Evolutionary conservation across 1,140 invertebrate species (phyloP), one percentile per base, ranked within the genome.

Genomic region (Macrosteles quadrilineatus): DNA sequence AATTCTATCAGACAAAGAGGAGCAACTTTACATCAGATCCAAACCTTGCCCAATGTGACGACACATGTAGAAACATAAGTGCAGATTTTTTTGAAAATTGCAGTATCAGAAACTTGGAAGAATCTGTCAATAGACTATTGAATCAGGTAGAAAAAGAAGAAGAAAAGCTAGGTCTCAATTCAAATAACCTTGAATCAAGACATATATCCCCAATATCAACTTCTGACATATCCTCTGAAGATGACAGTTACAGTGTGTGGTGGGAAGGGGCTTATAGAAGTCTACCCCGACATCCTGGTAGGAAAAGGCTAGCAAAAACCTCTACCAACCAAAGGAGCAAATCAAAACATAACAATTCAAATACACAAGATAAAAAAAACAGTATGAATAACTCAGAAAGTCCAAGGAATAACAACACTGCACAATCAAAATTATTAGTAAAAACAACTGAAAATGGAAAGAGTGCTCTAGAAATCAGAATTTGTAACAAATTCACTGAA

Each of bases 381-480:
- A 21, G 14, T 14, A 57, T 9, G 19, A 29, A 9, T 57, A 23
- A 12, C 25, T 57, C 23, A 57, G 25, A 4, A 36, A 36, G 14
- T 36, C 14, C 14, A 36, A 36, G 4, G 32, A 14, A 36, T 36
- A 36, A 4, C 4, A 36, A 36, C 4, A 36, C 32, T 36, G 4
- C 32, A 36, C 83, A 85, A 75, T 80, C 85, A 12, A 85, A 85
- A 75, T 75, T 85, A 1, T 70, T 85, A 43, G 83, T 85, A 0
- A 83, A 81, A 79, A 83, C 83, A 1, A 76, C 76, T 21, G 83
- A 84, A 62, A 73, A 75, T 73, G 83, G 83, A 12, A 81, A 80
- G 77, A 83, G 84, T 72, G 81, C 80, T 65, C 82, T 85, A 47
- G 84, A 85, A 76, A 83, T 85, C 57, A 76, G 82, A 68, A 84